Evolutionary conservation across 2,888 invertebrate species (phyloP).

Genomic region (Euproctis similis): DNA sequence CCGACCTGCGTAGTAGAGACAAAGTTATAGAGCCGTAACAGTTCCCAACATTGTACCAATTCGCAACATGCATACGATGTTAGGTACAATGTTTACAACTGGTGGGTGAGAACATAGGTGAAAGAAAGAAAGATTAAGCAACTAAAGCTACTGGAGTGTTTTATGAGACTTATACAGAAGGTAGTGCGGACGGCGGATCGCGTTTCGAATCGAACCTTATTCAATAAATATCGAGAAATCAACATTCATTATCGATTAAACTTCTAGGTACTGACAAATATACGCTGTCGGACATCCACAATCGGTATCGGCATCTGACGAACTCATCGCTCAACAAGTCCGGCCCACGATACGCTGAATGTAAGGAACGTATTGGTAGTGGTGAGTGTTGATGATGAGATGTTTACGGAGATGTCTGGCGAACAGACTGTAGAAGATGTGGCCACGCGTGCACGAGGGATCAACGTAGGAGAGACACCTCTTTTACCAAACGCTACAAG

Average conservation of each 20-base stretch:
- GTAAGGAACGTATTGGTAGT: conserved; percentile 88
- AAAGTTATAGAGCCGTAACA: too few species aligned
- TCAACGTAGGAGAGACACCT: conserved; percentile 6
- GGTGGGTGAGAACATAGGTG: too few species aligned
- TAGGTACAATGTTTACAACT: too few species aligned
- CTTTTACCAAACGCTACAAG: too few species aligned
- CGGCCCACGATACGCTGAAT: conserved; percentile 86
- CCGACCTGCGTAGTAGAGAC: too few species aligned
- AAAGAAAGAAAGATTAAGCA: too few species aligned
- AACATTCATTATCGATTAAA: not conserved
- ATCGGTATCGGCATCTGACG: conserved; percentile 90
- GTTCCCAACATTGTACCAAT: too few species aligned
- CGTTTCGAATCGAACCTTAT: not conserved
- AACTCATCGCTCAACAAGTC: conserved; percentile 94
- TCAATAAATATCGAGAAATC: not conserved
- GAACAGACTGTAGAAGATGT: conserved; percentile 3
- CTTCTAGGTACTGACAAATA: conserved; percentile 90
- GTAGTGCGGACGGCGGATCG: too few species aligned
- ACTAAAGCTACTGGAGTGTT: too few species aligned
- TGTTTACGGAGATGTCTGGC: conserved; percentile 27
- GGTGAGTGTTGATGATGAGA: conserved; percentile 70
- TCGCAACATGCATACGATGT: too few species aligned
- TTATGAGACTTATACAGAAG: too few species aligned
- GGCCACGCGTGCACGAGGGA: conserved; percentile 5
- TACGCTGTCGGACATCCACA: conserved; percentile 86